Conservation (phyloP, 1,140 invertebrate genomes). For the Anastrepha obliqua region DNA sequence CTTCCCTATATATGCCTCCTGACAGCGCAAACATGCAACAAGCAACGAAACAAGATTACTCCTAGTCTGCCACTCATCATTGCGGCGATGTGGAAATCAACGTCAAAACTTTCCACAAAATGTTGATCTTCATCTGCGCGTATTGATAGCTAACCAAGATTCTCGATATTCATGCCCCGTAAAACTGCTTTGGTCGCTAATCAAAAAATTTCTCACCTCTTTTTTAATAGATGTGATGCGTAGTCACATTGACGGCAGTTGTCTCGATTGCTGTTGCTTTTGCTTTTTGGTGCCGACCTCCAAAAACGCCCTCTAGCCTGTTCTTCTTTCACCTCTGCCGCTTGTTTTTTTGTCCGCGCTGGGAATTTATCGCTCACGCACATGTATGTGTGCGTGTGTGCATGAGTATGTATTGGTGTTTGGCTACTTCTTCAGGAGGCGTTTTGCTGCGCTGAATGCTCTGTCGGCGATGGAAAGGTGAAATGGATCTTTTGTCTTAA, state of each 20-base stretch:
- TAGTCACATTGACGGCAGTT: conserved; percentile 55
- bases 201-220: conserved; percentile 75
- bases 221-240: conserved; percentile 66
- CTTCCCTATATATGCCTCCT: too few species aligned
- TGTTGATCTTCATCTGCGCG: conserved; percentile 73
- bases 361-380: background rate
- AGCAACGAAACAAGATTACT: background rate
- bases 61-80: conserved; percentile 47
- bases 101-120: conserved; percentile 62
- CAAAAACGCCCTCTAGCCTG: conserved; percentile 28
- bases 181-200: conserved; percentile 62
- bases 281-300: background rate
- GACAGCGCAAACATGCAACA: background rate
- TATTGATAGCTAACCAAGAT: background rate
- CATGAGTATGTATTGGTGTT: background rate
- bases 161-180: background rate
- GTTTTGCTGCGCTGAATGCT: conserved; percentile 70
- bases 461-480: conserved; percentile 65
- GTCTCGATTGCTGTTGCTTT: background rate
- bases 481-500: conserved; percentile 70
- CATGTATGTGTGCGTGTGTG: background rate
- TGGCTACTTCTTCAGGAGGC: conserved; percentile 62
- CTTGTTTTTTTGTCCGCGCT: background rate
- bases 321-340: background rate
- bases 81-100: conserved; percentile 55